These are phyloP conservation scores for Ornithoptera priamus DNA, from an alignment of 2,888 invertebrate genomes.

Conservation along the genomic window DNA sequence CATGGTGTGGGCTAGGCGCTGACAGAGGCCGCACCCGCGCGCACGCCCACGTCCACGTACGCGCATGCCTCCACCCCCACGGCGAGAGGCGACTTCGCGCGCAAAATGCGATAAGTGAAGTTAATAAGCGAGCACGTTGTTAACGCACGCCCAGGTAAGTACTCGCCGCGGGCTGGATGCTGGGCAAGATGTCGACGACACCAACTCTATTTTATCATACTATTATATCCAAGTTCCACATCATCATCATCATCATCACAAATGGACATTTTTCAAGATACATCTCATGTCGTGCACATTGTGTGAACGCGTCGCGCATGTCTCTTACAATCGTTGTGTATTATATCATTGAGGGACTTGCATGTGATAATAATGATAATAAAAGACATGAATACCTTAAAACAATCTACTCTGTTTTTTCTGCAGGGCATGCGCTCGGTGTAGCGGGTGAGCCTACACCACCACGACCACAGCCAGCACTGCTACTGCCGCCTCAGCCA, in stretches of 20 bases:
- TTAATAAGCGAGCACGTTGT: slow-evolving; percentile 39
- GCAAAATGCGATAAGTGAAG: slow-evolving; percentile 67
- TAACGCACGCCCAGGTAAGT: slow-evolving; percentile 48
- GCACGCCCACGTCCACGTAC: no score
- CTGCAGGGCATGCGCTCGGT: not conserved
- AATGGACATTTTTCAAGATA: no score
- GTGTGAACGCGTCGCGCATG: no score
- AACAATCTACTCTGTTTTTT: not conserved
- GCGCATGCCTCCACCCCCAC: slow-evolving; percentile 52
- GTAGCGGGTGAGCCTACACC: not conserved
- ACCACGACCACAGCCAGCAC: not conserved
- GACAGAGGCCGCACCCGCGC: slow-evolving; percentile 46
- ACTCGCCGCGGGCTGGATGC: slow-evolving; percentile 6
- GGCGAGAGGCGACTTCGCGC: slow-evolving; percentile 62
- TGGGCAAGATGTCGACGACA: no score
- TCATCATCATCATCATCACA: no score
- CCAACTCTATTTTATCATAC: no score
- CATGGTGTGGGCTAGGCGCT: slow-evolving; percentile 50
- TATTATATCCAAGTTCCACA: no score
- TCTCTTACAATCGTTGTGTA: no score
- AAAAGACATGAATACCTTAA: no score
- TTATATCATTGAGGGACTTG: no score
- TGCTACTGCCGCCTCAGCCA: not conserved
- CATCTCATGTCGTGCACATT: no score
- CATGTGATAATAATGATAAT: no score